A percentile compares a stretch with the other conserved stretches of the same genome.
Evolutionary conservation across 2,888 invertebrate species (phyloP).

Genomic region (Drosophila tanythrix): DNA sequence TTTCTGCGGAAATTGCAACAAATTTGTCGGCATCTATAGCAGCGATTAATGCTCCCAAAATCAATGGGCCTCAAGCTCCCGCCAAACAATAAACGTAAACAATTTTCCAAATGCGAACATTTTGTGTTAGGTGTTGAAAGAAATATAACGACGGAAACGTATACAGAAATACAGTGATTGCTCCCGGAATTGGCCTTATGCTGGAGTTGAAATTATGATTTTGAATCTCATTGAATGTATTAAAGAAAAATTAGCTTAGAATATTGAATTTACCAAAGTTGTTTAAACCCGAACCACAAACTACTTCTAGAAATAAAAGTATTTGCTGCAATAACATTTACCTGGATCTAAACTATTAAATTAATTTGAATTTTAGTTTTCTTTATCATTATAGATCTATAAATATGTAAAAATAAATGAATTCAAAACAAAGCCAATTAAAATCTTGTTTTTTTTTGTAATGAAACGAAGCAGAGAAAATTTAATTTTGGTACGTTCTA

Average conservation of each 20-base stretch:
- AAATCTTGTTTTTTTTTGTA: not conserved
- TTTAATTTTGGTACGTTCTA: not conserved
- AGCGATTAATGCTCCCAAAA: constrained; percentile 37
- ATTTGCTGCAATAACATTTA: not conserved
- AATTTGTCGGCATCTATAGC: constrained; percentile 86
- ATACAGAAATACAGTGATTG: not conserved
- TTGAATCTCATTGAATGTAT: not conserved
- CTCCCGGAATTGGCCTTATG: not conserved
- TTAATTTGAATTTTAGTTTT: not conserved
- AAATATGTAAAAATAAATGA: not conserved
- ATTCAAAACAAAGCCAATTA: not conserved
- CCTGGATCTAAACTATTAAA: not conserved
- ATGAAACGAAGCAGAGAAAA: not conserved
- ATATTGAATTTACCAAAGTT: not conserved
- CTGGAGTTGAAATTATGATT: not conserved
- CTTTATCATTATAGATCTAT: not conserved
- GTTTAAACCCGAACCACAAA: not conserved
- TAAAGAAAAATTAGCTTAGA: not conserved
- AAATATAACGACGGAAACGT: not conserved
- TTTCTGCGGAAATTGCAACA: constrained; percentile 87
- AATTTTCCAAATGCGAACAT: constrained; percentile 30
- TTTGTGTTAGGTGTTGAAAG: constrained; percentile 46
- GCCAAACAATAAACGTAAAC: constrained; percentile 37
- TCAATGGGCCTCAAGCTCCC: not conserved
- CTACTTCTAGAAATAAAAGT: not conserved